Percentiles rank a stretch among this genome's conserved stretches.
Conservation (phyloP, 2,888 invertebrate genomes). For the Drosophila parthenogenetica region DNA sequence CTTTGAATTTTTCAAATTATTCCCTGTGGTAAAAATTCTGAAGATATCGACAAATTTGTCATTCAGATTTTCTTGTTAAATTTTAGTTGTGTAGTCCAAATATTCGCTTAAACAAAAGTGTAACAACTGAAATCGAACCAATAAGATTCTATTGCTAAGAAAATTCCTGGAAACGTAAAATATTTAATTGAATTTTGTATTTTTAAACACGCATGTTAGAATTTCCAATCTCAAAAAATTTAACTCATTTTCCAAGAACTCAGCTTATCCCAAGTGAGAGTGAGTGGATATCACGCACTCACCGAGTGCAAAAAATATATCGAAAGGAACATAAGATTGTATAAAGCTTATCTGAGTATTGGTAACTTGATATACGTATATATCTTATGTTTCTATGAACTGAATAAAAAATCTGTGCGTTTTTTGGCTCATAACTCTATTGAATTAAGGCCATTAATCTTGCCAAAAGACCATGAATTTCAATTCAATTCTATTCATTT, state of each 20-base stretch:
- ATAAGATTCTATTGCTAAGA: too few species aligned
- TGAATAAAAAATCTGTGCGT: conserved; percentile 11
- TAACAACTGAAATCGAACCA: too few species aligned
- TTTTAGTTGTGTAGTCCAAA: too few species aligned
- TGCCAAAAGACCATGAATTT: conserved; percentile 43
- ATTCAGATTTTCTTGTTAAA: too few species aligned
- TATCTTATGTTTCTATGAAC: background rate
- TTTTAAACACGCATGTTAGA: background rate
- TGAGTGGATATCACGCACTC: too few species aligned
- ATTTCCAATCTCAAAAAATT: background rate
- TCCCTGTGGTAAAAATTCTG: too few species aligned
- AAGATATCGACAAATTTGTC: too few species aligned
- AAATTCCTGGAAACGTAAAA: too few species aligned
- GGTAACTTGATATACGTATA: conserved; percentile 10
- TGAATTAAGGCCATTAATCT: conserved; percentile 63
- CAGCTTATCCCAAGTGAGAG: background rate
- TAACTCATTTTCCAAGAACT: background rate
- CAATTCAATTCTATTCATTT: conserved; percentile 62
- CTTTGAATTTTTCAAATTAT: background rate
- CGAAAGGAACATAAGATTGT: background rate
- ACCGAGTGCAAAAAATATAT: background rate
- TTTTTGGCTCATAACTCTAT: conserved; percentile 61
- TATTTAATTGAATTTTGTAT: background rate
- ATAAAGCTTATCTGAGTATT: background rate
- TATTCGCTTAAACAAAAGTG: too few species aligned